These are phyloP conservation scores for Trichogramma evanescens DNA, from an alignment of 2,888 invertebrate genomes.

Conservation along the genomic window DNA sequence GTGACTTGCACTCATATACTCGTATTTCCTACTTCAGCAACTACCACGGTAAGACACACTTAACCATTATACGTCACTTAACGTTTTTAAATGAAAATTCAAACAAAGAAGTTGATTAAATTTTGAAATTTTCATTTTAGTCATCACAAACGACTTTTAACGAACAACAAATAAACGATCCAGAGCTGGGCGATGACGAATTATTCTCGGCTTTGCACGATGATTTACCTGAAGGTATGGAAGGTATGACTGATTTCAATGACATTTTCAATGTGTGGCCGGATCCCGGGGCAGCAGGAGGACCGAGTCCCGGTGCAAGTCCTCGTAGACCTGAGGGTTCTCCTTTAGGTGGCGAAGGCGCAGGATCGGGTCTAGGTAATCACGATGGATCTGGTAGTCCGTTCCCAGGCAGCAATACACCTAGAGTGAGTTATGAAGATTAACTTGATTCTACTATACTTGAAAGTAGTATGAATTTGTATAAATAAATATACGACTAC, in stretches of 20 bases:
- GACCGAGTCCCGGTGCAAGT: slow-evolving; percentile 57
- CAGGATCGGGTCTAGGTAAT: slow-evolving; percentile 45
- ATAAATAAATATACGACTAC: neutral
- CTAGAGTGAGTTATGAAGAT: slow-evolving; percentile 43
- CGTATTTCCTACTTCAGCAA: slow-evolving; percentile 95
- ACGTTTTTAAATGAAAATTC: neutral
- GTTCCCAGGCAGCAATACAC: slow-evolving; percentile 51
- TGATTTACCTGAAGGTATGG: slow-evolving; percentile 61
- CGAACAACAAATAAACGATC: slow-evolving; percentile 61
- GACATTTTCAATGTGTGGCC: slow-evolving; percentile 72
- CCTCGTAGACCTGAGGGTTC: slow-evolving; percentile 48
- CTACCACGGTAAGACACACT: slow-evolving; percentile 64
- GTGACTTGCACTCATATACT: slow-evolving; percentile 96
- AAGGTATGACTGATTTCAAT: slow-evolving; percentile 65
- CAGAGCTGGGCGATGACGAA: slow-evolving; percentile 62
- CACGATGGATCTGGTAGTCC: slow-evolving; percentile 50
- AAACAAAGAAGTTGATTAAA: neutral
- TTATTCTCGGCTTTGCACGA: slow-evolving; percentile 59
- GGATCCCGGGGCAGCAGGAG: slow-evolving; percentile 52
- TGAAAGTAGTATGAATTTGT: neutral
- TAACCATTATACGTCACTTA: neutral
- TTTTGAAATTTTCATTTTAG: slow-evolving; percentile 37
- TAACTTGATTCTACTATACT: too few relatives aligned
- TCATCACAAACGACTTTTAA: slow-evolving; percentile 67
- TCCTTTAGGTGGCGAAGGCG: slow-evolving; percentile 42